phyloP scores from a whole-genome alignment of 2,888 invertebrate species.

The Metellina segmentata region DNA sequence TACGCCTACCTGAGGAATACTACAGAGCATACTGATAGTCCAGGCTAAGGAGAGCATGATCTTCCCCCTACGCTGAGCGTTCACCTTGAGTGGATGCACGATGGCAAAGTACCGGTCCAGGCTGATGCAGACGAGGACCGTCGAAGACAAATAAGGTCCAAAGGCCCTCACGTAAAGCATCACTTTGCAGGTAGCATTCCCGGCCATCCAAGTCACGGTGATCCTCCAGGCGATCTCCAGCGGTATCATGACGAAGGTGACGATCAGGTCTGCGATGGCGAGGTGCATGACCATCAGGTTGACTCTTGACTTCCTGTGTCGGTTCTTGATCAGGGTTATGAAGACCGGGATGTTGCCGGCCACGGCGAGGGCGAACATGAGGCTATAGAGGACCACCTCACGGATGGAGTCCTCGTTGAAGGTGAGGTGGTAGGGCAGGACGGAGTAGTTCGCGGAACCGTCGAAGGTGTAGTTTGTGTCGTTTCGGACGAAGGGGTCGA shows the following conservation, averaged over 20 bases:
- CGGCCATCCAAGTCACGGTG: conserved; percentile 89
- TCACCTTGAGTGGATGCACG: conserved; percentile 86
- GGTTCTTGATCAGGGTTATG: conserved; percentile 85
- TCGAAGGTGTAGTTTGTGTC: conserved; percentile 5
- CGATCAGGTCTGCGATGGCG: conserved; percentile 89
- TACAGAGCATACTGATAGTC: conserved; percentile 86
- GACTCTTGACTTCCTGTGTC: conserved; percentile 87
- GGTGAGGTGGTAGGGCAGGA: conserved; percentile 50
- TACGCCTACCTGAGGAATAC: conserved; percentile 86
- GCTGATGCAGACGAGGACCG: conserved; percentile 88
- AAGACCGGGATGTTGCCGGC: conserved; percentile 91
- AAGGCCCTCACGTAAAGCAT: conserved; percentile 88
- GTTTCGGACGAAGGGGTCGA: neutral
- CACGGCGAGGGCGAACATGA: conserved; percentile 91
- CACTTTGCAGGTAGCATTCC: conserved; percentile 87
- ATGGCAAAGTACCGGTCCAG: conserved; percentile 90
- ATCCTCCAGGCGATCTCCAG: conserved; percentile 84
- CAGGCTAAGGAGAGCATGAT: conserved; percentile 87
- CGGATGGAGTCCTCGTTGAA: conserved; percentile 75
- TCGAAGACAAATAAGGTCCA: conserved; percentile 89
- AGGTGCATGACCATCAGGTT: conserved; percentile 89
- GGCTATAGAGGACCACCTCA: conserved; percentile 88
- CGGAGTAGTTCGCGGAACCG: neutral
- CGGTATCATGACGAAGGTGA: conserved; percentile 89
- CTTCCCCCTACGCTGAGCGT: conserved; percentile 87